Evolutionary conservation across 2,113 vertebrate species (phyloP).

Genomic region (Engystomops pustulosus): DNA sequence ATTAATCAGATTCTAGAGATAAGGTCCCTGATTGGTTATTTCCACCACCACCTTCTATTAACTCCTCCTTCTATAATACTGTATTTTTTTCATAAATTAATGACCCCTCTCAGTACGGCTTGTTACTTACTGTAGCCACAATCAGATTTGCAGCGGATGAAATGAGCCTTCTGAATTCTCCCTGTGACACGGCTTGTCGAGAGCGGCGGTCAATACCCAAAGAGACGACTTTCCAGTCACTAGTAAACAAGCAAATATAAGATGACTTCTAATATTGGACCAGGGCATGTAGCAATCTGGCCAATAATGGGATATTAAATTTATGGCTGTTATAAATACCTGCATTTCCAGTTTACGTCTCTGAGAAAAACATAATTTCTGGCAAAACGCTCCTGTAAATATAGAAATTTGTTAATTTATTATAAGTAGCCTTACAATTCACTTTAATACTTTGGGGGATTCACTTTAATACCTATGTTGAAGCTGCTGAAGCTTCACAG

Average conservation of each 20-base stretch:
- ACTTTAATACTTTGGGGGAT: too few relatives aligned
- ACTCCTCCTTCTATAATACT: neutral
- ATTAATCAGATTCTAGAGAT: too few relatives aligned
- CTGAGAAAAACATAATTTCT: neutral
- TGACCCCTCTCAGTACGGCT: neutral
- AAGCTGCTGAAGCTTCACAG: too few relatives aligned
- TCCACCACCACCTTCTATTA: too few relatives aligned
- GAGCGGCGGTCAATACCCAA: conserved; percentile 11
- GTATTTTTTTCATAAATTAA: neutral
- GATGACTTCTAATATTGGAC: too few relatives aligned
- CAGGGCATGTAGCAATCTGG: too few relatives aligned
- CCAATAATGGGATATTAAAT: too few relatives aligned
- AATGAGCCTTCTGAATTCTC: conserved; percentile 60
- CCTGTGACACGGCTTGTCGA: conserved; percentile 46
- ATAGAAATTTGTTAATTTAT: neutral
- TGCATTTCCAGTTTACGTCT: neutral
- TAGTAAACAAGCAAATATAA: neutral
- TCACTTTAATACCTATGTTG: too few relatives aligned
- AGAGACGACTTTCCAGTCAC: neutral
- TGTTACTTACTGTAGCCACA: conserved; percentile 60
- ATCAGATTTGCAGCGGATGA: conserved; percentile 63
- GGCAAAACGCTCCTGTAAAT: conserved; percentile 21
- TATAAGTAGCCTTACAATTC: too few relatives aligned
- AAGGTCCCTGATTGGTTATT: too few relatives aligned
- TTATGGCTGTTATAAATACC: too few relatives aligned